Base-by-base conservation (phyloP, 2,797 vertebrate species). In the Potorous gilbertii region DNA sequence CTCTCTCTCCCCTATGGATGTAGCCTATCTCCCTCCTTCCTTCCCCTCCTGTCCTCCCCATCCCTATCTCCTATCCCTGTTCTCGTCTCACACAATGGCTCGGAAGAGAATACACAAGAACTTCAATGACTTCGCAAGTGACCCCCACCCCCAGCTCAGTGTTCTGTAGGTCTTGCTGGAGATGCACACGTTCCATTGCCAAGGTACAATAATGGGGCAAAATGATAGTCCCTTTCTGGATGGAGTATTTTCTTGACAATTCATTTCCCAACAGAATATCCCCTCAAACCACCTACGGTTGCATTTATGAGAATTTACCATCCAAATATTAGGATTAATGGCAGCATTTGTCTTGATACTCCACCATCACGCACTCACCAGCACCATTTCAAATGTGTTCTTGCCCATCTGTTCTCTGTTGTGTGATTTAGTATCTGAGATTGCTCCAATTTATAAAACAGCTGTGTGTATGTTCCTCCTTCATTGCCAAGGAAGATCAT, bases 351-450 rank as follows among this genome's bases (percentile, higher is more conserved):
- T 98, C 98, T 99, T 98, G 99, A 99, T 98, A 99, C 99, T 98
- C 99, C 99, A 97, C 98, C 99, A 98, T 99, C 99, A 97, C 99
- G 99, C 97, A 99, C 99, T 99, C 99, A 98, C 99, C 99, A 95
- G 99, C 99, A 96, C 99, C 99, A 98, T 28, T 56, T 56, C 55
- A 55, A 55, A 55, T 99, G 99, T 99, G 99, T 99, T 99, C 98
- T 99, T 99, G 99, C 99, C 99, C 99, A 99, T 99, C 99, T 99
- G 99, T 99, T 99, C 99, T 99, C 99, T 99, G 99, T 99, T 99
- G 99, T 99, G 99, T 97, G 99, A 99, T 99, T 99, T 99, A 99
- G 99, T 99, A 99, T 99, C 99, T 96, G 99, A 99, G 99, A 99
- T 99, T 98, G 99, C 99, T 99, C 99, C 99, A 99, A 99, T 99